Evolutionary conservation across 2,888 invertebrate species (phyloP).

Genomic region (Lithophane ornitopus): DNA sequence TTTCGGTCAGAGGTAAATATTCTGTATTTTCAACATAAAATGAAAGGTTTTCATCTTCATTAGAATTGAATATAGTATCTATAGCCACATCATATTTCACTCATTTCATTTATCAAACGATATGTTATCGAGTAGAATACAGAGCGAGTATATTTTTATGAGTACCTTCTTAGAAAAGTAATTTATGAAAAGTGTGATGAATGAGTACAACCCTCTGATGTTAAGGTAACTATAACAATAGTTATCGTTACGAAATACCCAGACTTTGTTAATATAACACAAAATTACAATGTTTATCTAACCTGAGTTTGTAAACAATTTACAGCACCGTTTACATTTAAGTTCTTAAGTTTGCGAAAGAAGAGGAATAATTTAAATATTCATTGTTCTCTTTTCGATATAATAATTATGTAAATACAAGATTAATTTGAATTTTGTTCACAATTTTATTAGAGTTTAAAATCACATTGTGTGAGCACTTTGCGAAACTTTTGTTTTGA

Average conservation of each 20-base stretch:
- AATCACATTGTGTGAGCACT: slow-evolving; percentile 36
- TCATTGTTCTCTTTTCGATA: slow-evolving; percentile 24
- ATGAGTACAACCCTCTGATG: slow-evolving; percentile 19
- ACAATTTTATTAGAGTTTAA: slow-evolving; percentile 29
- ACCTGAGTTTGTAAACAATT: slow-evolving; percentile 33
- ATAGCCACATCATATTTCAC: neutral
- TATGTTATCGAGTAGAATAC: slow-evolving; percentile 1
- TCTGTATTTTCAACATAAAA: neutral
- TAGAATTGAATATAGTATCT: slow-evolving; percentile 1
- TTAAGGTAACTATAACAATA: slow-evolving; percentile 10
- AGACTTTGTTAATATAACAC: slow-evolving; percentile 8
- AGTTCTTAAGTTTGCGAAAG: slow-evolving; percentile 17
- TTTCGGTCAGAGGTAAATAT: neutral
- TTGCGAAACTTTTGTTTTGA: slow-evolving; percentile 31
- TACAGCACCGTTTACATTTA: slow-evolving; percentile 32
- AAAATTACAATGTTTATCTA: slow-evolving; percentile 35
- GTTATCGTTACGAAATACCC: slow-evolving; percentile 10
- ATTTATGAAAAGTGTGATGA: slow-evolving; percentile 27
- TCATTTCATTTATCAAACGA: slow-evolving; percentile 6
- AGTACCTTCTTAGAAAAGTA: slow-evolving; percentile 10
- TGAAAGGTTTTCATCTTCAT: neutral
- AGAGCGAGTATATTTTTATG: slow-evolving; percentile 5
- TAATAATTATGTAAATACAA: slow-evolving; percentile 41
- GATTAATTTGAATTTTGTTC: slow-evolving; percentile 33
- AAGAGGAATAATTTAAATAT: slow-evolving; percentile 25